Base-by-base conservation (phyloP, 2,888 invertebrate genomes). In the Protonemura montana region DNA sequence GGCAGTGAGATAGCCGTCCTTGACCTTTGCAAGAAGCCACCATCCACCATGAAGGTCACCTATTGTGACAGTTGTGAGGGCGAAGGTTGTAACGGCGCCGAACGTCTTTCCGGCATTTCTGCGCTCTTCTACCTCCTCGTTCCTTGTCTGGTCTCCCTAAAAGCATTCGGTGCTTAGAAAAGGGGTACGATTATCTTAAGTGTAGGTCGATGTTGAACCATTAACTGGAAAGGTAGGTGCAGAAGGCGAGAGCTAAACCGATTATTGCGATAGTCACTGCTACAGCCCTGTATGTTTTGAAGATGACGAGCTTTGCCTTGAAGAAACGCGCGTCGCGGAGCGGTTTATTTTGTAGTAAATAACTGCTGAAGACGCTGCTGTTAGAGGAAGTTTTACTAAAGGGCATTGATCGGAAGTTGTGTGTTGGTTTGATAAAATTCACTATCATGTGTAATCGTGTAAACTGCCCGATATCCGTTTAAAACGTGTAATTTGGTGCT, bases 21-120 rank as follows among this genome's bases (percentile, higher is more conserved):
- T n/a, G 84, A 84, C 84, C 3, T 59, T 3, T 84, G 84, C 84
- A 76, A 42, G 85, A 30, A 59, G 21, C 30, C 81, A 25, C 30
- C 81, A 25, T 29, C n/a, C 78, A 42, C 35, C 82, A 80, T 85
- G n/a, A 78, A 82, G 30, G 26, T 80, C 41, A n/a, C 76, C 35
- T 86, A 77, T 42, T 87, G 87, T 82, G 85, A 82, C 82, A 27
- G 84, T 21, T 87, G 86, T 82, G 76, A 81, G 16, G 76, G 76
- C 16, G 87, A 87, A 76, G 86, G 85, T 30, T 85, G 87, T 81
- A 87, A 87, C 82, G 26, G 35, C 10, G 86, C 87, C 25, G 59
- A n/a, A 21, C 76, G 80, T 0, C 85, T 76, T 28, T 27, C 42
- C 28, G 76, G 29, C 81, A 25, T 85, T 26, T 25, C 85, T 16